Evolutionary conservation across 2,888 invertebrate genomes (phyloP).

Genomic region (Drosophila multiciliata): DNA sequence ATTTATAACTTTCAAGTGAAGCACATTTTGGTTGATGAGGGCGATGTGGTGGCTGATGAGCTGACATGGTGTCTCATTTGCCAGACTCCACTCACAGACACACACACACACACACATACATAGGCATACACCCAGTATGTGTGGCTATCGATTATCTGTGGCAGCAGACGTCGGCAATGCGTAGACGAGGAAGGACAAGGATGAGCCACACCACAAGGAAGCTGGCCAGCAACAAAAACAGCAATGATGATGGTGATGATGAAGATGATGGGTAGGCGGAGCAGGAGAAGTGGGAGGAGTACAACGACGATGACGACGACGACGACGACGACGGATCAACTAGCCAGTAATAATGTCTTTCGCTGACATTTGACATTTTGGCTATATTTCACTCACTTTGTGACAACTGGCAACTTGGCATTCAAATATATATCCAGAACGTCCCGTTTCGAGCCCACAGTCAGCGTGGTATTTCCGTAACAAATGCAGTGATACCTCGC

Average conservation of each 20-base stretch:
- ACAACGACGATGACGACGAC: constrained; percentile 32
- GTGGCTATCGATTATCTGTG: constrained; percentile 72
- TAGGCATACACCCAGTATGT: constrained; percentile 25
- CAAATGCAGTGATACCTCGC: constrained; percentile 4
- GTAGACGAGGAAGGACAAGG: constrained; percentile 27
- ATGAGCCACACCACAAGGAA: constrained; percentile 12
- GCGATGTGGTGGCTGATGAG: constrained; percentile 32
- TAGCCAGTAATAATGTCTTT: constrained; percentile 80
- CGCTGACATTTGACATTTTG: constrained; percentile 81
- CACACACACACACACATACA: background rate
- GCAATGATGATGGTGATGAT: background rate
- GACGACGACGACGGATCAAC: constrained; percentile 63
- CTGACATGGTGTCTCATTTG: constrained; percentile 36
- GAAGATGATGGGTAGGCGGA: background rate
- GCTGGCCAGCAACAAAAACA: constrained; percentile 6
- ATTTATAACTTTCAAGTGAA: constrained; percentile 19
- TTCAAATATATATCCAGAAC: constrained; percentile 72
- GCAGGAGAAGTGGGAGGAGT: background rate
- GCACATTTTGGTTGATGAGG: constrained; percentile 2
- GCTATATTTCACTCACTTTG: constrained; percentile 82
- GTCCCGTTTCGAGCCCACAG: constrained; percentile 21
- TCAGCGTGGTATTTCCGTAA: background rate
- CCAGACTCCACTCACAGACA: constrained; percentile 7
- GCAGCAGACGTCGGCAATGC: constrained; percentile 68
- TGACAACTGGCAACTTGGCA: constrained; percentile 80